Evolutionary conservation across 2,888 invertebrate genomes (phyloP).

Genomic region (Diadegma fenestrale): DNA sequence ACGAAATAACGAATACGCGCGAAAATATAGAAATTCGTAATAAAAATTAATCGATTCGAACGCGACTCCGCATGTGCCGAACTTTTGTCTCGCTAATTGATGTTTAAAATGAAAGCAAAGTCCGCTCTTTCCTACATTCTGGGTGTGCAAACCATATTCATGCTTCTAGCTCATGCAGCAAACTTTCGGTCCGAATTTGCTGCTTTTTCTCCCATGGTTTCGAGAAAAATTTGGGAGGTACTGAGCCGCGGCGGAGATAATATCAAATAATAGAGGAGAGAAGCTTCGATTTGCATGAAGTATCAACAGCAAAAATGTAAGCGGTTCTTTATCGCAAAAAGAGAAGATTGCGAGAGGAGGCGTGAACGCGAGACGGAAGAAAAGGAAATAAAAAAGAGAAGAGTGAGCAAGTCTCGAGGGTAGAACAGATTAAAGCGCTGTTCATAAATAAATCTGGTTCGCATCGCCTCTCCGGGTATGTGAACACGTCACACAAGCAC

Average conservation of each 20-base stretch:
- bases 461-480: not conserved
- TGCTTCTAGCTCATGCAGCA: not conserved
- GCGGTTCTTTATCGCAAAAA: constrained; percentile 3
- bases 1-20: not conserved
- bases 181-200: not conserved
- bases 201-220: not conserved
- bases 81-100: not conserved
- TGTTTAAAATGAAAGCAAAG: not conserved
- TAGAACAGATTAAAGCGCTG: constrained; percentile 38
- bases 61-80: not conserved
- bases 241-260: not conserved
- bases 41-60: not conserved
- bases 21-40: not conserved
- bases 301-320: not conserved
- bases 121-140: not conserved
- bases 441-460: constrained; percentile 62
- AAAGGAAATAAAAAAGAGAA: not conserved
- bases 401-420: constrained; percentile 28
- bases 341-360: constrained; percentile 5
- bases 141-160: not conserved
- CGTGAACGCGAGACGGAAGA: constrained; percentile 5
- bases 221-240: not conserved
- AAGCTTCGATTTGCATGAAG: not conserved
- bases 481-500: not conserved
- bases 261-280: not conserved